Conservation (phyloP, 2,888 invertebrate species). For the Aspidapion aeneum region DNA sequence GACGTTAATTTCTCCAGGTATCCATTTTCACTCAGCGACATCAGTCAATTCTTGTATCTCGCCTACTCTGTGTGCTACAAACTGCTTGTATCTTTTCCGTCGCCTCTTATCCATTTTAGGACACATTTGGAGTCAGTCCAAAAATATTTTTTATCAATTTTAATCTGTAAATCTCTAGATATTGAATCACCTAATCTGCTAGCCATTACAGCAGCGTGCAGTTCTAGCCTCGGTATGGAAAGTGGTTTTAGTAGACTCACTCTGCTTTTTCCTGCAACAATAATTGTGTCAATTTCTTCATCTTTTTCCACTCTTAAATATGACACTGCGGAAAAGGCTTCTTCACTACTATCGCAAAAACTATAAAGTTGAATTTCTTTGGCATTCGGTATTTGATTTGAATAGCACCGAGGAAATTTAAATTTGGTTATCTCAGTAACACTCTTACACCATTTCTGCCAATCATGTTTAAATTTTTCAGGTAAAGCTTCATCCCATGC, state of each 20-base stretch:
- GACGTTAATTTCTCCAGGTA: neutral
- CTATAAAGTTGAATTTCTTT: neutral
- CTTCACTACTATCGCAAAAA: neutral
- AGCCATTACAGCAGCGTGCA: neutral
- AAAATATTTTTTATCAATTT: neutral
- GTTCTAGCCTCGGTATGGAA: neutral
- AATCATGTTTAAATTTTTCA: neutral
- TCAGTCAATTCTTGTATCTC: slow-evolving; percentile 8
- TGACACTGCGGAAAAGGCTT: neutral
- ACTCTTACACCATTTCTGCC: neutral
- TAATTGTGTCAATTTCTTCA: neutral
- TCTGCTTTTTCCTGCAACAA: neutral
- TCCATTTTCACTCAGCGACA: neutral
- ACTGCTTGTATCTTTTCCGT: neutral
- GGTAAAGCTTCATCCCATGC: neutral
- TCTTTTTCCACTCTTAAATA: neutral
- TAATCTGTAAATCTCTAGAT: neutral
- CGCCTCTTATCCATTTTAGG: neutral
- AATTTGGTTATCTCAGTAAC: neutral
- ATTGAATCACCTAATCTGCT: neutral
- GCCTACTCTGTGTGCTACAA: neutral
- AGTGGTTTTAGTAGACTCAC: neutral
- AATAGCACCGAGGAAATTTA: neutral
- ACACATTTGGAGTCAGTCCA: slow-evolving; percentile 1
- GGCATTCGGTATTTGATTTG: neutral